Conservation (phyloP, 2,888 invertebrate species). For the Cataglyphis albicans region DNA sequence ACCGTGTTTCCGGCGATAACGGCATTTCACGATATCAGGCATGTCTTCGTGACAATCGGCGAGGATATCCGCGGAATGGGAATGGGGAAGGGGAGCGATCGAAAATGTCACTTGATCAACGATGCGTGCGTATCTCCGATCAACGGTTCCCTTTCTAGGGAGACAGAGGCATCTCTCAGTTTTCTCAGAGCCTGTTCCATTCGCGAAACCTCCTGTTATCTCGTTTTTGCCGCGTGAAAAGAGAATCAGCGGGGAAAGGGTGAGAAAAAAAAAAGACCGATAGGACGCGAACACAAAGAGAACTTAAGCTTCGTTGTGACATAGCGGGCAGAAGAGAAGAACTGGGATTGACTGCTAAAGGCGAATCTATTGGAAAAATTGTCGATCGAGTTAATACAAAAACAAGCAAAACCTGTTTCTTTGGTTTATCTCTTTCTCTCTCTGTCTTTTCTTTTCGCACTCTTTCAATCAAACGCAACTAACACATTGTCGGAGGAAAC, state of each 20-base stretch:
- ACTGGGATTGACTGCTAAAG: background rate
- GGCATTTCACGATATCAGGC: background rate
- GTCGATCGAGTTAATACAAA: constrained; percentile 25
- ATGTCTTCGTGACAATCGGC: background rate
- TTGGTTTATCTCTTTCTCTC: background rate
- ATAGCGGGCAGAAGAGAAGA: background rate
- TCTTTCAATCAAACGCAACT: constrained; percentile 22
- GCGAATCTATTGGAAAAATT: constrained; percentile 17
- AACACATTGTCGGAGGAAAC: constrained; percentile 16
- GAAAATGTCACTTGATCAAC: background rate
- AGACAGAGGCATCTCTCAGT: background rate
- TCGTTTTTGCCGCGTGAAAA: constrained; percentile 12
- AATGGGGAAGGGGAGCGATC: background rate
- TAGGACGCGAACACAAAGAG: background rate
- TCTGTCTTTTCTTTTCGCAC: background rate
- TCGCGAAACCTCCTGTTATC: constrained; percentile 16
- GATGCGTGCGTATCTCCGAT: constrained; percentile 19
- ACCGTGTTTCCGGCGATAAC: constrained; percentile 2
- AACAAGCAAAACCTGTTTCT: background rate
- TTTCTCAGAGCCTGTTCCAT: constrained; percentile 1
- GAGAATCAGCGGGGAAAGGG: background rate
- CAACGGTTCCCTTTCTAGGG: constrained; percentile 21
- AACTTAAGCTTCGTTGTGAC: constrained; percentile 8
- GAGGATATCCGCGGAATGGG: background rate
- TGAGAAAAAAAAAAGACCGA: background rate